Conservation (phyloP, 2,113 vertebrate species). For the Collichthys lucidus region DNA sequence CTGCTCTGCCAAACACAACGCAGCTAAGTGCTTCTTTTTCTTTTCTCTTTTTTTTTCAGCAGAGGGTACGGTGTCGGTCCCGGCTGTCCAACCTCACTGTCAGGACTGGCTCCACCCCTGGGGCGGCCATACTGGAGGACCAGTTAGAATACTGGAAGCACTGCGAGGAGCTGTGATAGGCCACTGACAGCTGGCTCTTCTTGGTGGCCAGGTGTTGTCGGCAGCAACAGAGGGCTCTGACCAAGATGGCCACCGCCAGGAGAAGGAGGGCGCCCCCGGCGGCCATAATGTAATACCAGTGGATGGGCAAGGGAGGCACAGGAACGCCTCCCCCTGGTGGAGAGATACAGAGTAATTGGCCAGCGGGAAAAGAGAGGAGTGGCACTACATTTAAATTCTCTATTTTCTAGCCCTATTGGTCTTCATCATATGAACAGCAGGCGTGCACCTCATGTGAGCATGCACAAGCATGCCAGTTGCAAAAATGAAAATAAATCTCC, state of each 20-base stretch:
- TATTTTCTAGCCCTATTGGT: slow-evolving; percentile 45
- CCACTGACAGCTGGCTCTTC: slow-evolving; percentile 98
- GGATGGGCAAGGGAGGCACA: slow-evolving; percentile 97
- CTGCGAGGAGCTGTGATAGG: slow-evolving; percentile 99
- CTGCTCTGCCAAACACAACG: slow-evolving; percentile 44
- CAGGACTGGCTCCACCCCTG: slow-evolving; percentile 94
- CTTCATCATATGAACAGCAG: slow-evolving; percentile 65
- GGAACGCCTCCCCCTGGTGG: slow-evolving; percentile 97
- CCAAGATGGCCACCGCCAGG: slow-evolving; percentile 94
- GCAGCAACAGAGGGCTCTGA: slow-evolving; percentile 96
- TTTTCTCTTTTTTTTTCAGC: slow-evolving; percentile 54
- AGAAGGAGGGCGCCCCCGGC: slow-evolving; percentile 96
- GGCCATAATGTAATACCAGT: slow-evolving; percentile 99
- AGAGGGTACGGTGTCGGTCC: slow-evolving; percentile 80
- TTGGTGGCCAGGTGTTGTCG: slow-evolving; percentile 98
- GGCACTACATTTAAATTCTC: slow-evolving; percentile 59
- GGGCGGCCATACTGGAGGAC: slow-evolving; percentile 83
- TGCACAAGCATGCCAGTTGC: slow-evolving; percentile 81
- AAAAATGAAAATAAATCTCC: slow-evolving; percentile 69
- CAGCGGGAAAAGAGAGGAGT: slow-evolving; percentile 83
- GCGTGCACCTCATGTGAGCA: slow-evolving; percentile 77
- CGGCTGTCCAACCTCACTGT: slow-evolving; percentile 92
- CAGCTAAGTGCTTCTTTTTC: slow-evolving; percentile 28
- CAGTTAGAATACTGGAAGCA: slow-evolving; percentile 95
- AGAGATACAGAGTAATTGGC: slow-evolving; percentile 97